These are phyloP conservation scores for Karalla daura DNA, from an alignment of 2,797 vertebrate genomes.

Conservation along the genomic window DNA sequence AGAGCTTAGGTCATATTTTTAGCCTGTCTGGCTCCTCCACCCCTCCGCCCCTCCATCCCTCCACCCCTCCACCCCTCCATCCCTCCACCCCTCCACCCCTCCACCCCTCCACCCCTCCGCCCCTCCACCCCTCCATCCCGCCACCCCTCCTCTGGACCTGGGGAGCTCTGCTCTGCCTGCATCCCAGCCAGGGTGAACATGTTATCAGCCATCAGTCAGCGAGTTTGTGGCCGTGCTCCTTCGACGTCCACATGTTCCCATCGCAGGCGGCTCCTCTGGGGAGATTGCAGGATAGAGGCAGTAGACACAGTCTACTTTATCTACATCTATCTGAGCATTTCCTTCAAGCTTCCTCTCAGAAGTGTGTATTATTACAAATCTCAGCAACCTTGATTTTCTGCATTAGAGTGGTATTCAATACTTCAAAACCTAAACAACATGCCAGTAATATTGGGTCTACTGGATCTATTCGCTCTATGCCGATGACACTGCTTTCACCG, in stretches of 20 bases:
- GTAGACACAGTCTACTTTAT: slow-evolving; percentile 19
- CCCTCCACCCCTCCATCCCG: background rate
- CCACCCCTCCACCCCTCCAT: slow-evolving; percentile 2
- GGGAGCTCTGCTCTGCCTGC: slow-evolving; percentile 21
- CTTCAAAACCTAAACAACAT: too few relatives aligned
- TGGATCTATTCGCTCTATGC: too few relatives aligned
- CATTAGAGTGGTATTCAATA: too few relatives aligned
- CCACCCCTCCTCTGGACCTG: background rate
- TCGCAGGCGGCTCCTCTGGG: slow-evolving; percentile 9
- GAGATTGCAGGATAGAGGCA: slow-evolving; percentile 12
- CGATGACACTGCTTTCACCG: too few relatives aligned
- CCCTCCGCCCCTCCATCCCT: slow-evolving; percentile 4
- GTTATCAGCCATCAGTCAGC: slow-evolving; percentile 42
- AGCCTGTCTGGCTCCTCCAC: slow-evolving; percentile 47
- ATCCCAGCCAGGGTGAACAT: slow-evolving; percentile 18
- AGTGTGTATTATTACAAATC: too few relatives aligned
- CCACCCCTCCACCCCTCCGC: slow-evolving; percentile 25
- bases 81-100: background rate
- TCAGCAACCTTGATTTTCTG: too few relatives aligned
- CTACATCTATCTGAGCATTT: too few relatives aligned
- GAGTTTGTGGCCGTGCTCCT: slow-evolving; percentile 2
- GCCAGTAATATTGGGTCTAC: too few relatives aligned
- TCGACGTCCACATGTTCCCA: slow-evolving; percentile 55
- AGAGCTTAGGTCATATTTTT: slow-evolving; percentile 71
- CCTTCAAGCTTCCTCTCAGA: too few relatives aligned